Base-by-base conservation (phyloP, 1,140 invertebrate species). In the Meteorus sp. region DNA sequence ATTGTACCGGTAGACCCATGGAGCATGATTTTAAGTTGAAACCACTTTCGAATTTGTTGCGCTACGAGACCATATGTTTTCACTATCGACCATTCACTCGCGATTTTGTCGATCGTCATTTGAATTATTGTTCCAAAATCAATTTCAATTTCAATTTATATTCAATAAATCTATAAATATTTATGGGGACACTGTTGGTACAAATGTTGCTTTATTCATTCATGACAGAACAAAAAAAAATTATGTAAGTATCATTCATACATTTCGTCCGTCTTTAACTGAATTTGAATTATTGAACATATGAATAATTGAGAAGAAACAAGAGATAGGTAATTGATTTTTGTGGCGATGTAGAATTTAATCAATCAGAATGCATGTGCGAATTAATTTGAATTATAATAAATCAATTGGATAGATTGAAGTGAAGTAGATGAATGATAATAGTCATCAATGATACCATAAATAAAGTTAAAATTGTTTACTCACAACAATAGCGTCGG, bases 401-500 rank as follows among this genome's bases (percentile, higher is more conserved):
- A n/a, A n/a, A n/a, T n/a, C n/a, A n/a, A n/a, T n/a, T n/a, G n/a
- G n/a, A n/a, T n/a, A n/a, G n/a, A 17, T n/a, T 27, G 27, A 27
- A 48, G 27, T n/a, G 20, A 48, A 27, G n/a, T 27, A 7, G 5
- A 20, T 20, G 9, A 20, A 44, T 9, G 25, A 23, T 0, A 2
- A 23, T 23, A 19, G 9, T n/a, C n/a, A 25, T 43, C 33, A 60
- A 53, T 50, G n/a, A n/a, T 37, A 29, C 9, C 6, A 48, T 29
- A 17, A 48, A 48, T 6, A 48, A 48, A 29, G n/a, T 44, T 20
- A 1, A 19, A 17, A 9, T 23, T 59, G 37, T 29, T 37, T 70
- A 73, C 71, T 73, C 59, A 73, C 71, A 69, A 61, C 60, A 73
- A 62, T 17, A 73, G 45, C 15, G 64, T 64, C 33, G 71, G 50